phyloP scores from a whole-genome alignment of 2,888 invertebrate species.

The Sycophila texana region DNA sequence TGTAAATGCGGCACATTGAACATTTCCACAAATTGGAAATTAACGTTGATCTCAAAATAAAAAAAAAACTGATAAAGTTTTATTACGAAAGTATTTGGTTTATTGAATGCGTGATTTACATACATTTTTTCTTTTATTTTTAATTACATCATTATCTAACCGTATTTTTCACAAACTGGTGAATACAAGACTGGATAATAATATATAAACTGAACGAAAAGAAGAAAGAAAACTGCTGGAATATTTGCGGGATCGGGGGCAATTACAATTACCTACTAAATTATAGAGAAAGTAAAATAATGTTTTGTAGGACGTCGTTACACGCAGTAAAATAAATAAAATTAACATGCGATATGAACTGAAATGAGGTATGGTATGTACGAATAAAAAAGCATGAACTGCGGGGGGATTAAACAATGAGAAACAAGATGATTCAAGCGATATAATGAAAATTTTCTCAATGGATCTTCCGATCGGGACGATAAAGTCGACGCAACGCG shows the following conservation, averaged over 20 bases:
- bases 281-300: conserved; percentile 47
- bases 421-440: conserved; percentile 39
- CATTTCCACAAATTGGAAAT: too few relatives aligned
- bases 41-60: background rate
- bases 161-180: conserved; percentile 29
- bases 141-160: conserved; percentile 51
- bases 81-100: conserved; percentile 4
- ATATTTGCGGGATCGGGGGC: conserved; percentile 7
- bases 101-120: conserved; percentile 50
- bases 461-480: conserved; percentile 1
- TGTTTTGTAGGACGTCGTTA: conserved; percentile 21
- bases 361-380: background rate
- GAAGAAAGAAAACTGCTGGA: conserved; percentile 24
- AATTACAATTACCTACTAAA: conserved; percentile 51
- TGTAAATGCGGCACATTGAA: background rate
- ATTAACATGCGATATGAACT: conserved; percentile 46
- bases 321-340: conserved; percentile 50
- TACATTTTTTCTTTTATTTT: conserved; percentile 27
- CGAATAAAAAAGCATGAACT: conserved; percentile 39
- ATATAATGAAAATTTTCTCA: conserved; percentile 10
- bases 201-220: conserved; percentile 16
- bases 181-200: conserved; percentile 13
- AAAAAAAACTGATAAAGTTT: background rate
- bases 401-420: conserved; percentile 20
- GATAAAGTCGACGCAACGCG: conserved; percentile 17